Evolutionary conservation across 2,797 vertebrate genomes (phyloP).

Genomic region (Gymnothorax reevesii): DNA sequence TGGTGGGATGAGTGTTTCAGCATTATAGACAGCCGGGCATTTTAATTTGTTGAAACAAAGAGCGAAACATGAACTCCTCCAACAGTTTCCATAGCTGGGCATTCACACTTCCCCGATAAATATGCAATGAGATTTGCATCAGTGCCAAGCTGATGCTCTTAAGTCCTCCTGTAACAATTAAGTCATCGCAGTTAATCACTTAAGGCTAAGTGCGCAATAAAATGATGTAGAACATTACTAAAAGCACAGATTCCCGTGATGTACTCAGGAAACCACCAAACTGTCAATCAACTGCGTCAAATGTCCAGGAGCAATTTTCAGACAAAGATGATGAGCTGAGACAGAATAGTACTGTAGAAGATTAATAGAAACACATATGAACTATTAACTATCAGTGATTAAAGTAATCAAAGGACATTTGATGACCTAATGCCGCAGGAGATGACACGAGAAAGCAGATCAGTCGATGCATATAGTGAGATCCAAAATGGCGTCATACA

Average conservation of each 20-base stretch:
- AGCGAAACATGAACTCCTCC: not conserved
- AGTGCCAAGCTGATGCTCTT: not conserved
- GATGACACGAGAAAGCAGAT: not conserved
- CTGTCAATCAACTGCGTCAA: not conserved
- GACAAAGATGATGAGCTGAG: not conserved
- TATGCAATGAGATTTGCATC: not conserved
- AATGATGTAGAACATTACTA: no score
- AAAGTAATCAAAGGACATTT: not conserved
- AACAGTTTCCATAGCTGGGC: not conserved
- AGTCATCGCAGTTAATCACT: not conserved
- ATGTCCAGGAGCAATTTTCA: not conserved
- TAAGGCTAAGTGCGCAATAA: no score
- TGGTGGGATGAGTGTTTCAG: not conserved
- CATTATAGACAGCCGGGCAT: not conserved
- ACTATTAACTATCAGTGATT: not conserved
- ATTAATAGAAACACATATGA: not conserved
- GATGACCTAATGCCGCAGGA: not conserved
- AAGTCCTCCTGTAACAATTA: no score
- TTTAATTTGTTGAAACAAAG: not conserved
- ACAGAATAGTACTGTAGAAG: not conserved
- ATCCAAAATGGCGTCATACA: constrained; percentile 57
- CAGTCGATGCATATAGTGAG: not conserved
- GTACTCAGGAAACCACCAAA: not conserved
- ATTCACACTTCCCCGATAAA: not conserved
- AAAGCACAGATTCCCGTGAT: not conserved